Base-by-base conservation (phyloP, 2,888 invertebrate species). In the Danaus chrysippus region DNA sequence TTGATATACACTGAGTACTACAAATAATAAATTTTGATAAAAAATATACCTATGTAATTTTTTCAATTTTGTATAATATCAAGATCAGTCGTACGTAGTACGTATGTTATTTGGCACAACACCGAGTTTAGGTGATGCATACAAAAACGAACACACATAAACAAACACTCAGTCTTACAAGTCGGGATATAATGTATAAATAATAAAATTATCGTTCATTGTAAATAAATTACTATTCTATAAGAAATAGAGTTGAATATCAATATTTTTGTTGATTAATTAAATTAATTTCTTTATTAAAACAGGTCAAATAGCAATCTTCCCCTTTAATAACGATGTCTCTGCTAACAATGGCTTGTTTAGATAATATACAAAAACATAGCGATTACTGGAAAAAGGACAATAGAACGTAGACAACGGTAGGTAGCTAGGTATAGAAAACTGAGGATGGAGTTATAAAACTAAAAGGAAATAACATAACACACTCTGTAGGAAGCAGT, bases 101-200 rank as follows among this genome's bases (percentile, higher is more conserved):
- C 78, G 83, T 82, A 84, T 87, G 89, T 83, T 87, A 88, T 89
- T 91, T 91, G 90, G 90, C 91, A 88, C 82, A 62, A 81, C 76
- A 64, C 87, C 91, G 87, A 88, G 85, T 88, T 86, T 86, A 87
- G 83, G 80, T 76, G 85, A 83, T 85, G 84, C 84, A 81, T 66
- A 63, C 68, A 70, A 66, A 68, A 64, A 68, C 62, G 64, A 71
- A 71, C 75, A 75, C 76, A 76, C 70, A 72, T 71, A 71, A 34
- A 72, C 70, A 70, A 72, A 69, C 66, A 59, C 61, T 54, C 62
- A 59, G 58, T 65, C 58, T 65, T 66, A 68, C 55, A 60, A 46
- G 54, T 13, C 56, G 57, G 56, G 56, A 64, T 43, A 3, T 13
- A 46, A n/a, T n/a, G n/a, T 17, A 10, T 15, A 49, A 49, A 49